These are phyloP conservation scores for Scaptodrosophila lebanonensis DNA, from an alignment of 1,140 invertebrate genomes.

Conservation along the genomic window DNA sequence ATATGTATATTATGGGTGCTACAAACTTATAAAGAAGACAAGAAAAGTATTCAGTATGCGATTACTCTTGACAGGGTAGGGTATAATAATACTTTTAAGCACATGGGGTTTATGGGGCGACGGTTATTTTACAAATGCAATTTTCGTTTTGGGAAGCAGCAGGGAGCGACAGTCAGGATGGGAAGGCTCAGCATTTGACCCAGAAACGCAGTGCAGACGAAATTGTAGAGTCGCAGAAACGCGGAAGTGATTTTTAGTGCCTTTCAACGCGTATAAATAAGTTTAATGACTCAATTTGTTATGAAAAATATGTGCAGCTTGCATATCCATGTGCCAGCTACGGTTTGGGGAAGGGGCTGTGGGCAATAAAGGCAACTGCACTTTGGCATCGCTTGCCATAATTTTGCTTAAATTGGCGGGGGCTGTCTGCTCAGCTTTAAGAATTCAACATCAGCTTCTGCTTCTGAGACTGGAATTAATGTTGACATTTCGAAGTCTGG, in stretches of 20 bases:
- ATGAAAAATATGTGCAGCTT: constrained; percentile 57
- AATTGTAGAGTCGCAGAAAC: constrained; percentile 49
- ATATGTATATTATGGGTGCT: no score
- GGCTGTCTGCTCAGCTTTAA: background rate
- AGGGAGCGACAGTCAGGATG: constrained; percentile 5
- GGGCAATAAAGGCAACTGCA: no score
- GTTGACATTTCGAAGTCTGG: constrained; percentile 38
- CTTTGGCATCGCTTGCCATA: constrained; percentile 49
- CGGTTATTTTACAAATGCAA: background rate
- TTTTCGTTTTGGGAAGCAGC: background rate
- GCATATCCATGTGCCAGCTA: constrained; percentile 34
- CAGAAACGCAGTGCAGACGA: no score
- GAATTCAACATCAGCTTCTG: no score
- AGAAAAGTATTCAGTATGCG: no score
- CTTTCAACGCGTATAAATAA: constrained; percentile 73
- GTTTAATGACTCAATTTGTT: constrained; percentile 75
- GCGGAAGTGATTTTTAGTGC: constrained; percentile 59
- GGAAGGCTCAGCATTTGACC: constrained; percentile 45
- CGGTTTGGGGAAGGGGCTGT: constrained; percentile 6
- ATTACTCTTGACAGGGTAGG: no score
- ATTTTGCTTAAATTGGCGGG: constrained; percentile 54
- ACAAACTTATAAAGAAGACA: no score
- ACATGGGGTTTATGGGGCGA: background rate
- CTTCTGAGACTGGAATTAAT: constrained; percentile 23
- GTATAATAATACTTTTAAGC: constrained; percentile 19